These are phyloP conservation scores for Misgurnus anguillicaudatus DNA, from an alignment of 2,113 vertebrate species.

Conservation along the genomic window DNA sequence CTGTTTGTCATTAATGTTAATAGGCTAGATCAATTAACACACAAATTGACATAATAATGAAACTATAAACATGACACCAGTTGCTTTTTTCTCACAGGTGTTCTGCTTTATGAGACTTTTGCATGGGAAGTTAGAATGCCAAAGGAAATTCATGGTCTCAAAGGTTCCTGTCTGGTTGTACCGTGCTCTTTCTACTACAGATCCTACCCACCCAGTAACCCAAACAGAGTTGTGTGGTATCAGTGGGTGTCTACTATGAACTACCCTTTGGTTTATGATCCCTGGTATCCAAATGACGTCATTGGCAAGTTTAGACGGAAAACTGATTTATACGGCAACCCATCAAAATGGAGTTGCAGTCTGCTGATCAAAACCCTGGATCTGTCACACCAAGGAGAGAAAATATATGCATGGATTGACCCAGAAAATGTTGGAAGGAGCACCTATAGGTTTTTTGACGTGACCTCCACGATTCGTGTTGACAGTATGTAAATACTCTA, in stretches of 20 bases:
- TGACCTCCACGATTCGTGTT: constrained; percentile 56
- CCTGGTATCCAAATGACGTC: rapidly evolving
- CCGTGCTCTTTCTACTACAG: constrained; percentile 63
- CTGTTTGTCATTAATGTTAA: too few species aligned
- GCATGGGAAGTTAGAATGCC: constrained; percentile 59
- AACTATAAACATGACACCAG: too few species aligned
- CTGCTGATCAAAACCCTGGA: constrained; percentile 49
- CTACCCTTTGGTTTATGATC: constrained; percentile 64
- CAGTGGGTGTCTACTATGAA: background rate
- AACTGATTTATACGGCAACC: rapidly evolving
- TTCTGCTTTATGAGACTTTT: constrained; percentile 14
- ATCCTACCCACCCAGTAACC: constrained; percentile 22
- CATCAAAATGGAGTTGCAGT: constrained; percentile 36
- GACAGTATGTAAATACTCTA: constrained; percentile 47
- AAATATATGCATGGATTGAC: constrained; percentile 66
- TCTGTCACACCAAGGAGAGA: constrained; percentile 43
- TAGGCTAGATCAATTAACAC: too few species aligned
- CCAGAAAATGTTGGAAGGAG: constrained; percentile 56
- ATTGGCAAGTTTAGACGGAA: constrained; percentile 35
- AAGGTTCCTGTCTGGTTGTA: constrained; percentile 64
- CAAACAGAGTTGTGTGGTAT: constrained; percentile 65
- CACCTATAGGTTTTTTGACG: constrained; percentile 61
- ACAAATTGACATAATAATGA: too few species aligned
- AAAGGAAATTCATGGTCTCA: constrained; percentile 46
- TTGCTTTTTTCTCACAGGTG: constrained; percentile 39